Conservation (phyloP, 30 jellyfish, hydroid and myxozoan species). For the Aurelia aurita region DNA sequence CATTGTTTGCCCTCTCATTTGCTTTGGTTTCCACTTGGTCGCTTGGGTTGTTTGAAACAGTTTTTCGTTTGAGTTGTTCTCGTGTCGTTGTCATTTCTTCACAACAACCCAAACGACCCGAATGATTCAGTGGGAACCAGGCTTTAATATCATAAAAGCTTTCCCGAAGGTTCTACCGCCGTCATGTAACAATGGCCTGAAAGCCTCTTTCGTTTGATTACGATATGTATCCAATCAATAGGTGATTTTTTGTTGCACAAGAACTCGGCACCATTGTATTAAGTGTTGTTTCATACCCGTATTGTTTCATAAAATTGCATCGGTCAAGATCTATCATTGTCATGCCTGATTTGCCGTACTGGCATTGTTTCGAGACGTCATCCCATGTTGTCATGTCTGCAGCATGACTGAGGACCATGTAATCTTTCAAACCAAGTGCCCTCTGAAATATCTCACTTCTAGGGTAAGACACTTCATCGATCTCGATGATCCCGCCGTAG, state of each 20-base stretch:
- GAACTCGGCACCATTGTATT: constrained; percentile 70
- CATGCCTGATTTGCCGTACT: constrained; percentile 77
- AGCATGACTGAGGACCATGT: constrained; percentile 75
- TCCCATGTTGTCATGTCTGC: constrained; percentile 91
- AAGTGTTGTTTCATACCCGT: constrained; percentile 54
- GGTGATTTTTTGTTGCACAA: constrained; percentile 88
- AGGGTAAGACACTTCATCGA: constrained; percentile 78
- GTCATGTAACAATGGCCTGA: too few species aligned
- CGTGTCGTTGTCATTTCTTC: too few species aligned
- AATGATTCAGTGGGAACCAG: too few species aligned
- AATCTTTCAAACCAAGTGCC: constrained; percentile 20
- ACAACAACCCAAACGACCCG: too few species aligned
- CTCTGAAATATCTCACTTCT: constrained; percentile 62
- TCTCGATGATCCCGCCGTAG: constrained; percentile 82
- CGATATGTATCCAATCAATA: constrained; percentile 58
- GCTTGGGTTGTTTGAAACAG: too few species aligned
- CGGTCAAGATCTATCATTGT: constrained; percentile 77
- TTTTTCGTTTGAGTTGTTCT: too few species aligned
- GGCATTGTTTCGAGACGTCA: constrained; percentile 47
- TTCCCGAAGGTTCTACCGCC: too few species aligned
- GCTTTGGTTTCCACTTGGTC: too few species aligned
- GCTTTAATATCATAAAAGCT: too few species aligned
- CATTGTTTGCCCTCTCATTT: too few species aligned
- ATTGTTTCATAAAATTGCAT: constrained; percentile 32
- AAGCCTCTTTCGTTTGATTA: too few species aligned